Evolutionary conservation across 2,888 invertebrate genomes (phyloP), one percentile per base, ranked within the genome.

Genomic region (Patella ulyssiponensis): DNA sequence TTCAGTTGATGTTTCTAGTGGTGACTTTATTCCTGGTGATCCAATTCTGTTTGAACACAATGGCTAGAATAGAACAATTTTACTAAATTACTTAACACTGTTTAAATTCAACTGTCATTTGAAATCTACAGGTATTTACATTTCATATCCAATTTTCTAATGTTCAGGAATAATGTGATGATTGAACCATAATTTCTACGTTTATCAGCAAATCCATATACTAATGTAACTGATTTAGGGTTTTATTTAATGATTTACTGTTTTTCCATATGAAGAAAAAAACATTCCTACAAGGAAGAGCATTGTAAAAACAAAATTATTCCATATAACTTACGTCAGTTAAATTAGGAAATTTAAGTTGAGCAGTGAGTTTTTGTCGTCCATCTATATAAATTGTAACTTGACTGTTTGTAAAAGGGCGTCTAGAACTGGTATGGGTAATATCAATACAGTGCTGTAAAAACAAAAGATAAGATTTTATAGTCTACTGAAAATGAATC

Each of bases 391-490:
- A 94, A 53, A 94, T 93, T 79, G 92, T 91, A 44, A 94, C 91
- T 86, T 94, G 93, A 83, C 94, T 94, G 82, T 93, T 93, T 23
- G 93, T 93, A 89, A 94, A 94, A 3, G 94, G 94, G 54, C 94
- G 90, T 82, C 91, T 85, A 4, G 92, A 90, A 74, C 91, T 90
- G 51, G 88, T 86, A 81, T 93, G 93, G 51, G 91, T 91, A 64
- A 94, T 92, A 20, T 93, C 93, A 3, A 94, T 87, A 79, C 93
- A 94, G 86, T 94, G 94, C 94, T 92, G 86, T 14, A 85, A 84
- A 27, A 69, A 9, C 58, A 74, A 64, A 69, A 33, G 33, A 76
- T 15, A 53, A 71, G 11, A 23, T 44, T 44, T 44, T 44, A 9
- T 44, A 44, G 44, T 44, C 9, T 44, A 44, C 44, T 44, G 44